phyloP scores from a whole-genome alignment of 2,797 vertebrate genomes.

The Oreonectes daqikongensis region DNA sequence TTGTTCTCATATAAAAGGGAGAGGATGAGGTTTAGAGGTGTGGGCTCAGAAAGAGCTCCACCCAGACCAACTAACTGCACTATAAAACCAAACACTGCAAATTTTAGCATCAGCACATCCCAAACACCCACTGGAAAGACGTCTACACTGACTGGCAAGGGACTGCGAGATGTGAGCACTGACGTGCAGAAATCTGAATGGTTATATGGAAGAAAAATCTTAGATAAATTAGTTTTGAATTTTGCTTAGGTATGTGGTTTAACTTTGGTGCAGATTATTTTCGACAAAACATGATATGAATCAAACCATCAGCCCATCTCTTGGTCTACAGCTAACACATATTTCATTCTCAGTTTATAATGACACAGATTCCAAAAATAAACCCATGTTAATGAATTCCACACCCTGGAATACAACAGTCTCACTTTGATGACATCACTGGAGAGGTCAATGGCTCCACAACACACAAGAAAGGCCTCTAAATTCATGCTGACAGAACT shows the following conservation, averaged over 20 bases:
- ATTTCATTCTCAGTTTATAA: conserved; percentile 10
- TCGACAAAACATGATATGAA: not conserved
- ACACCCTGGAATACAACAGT: conserved; percentile 35
- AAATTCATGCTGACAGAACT: not conserved
- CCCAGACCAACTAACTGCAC: conserved; percentile 40
- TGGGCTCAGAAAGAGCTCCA: conserved; percentile 49
- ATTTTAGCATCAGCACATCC: conserved; percentile 49
- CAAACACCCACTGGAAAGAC: conserved; percentile 14
- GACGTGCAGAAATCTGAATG: not conserved
- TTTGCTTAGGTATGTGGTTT: not conserved
- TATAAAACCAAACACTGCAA: conserved; percentile 58
- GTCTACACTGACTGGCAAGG: not conserved
- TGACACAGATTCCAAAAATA: conserved; percentile 29
- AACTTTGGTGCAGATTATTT: not conserved
- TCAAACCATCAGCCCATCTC: not conserved
- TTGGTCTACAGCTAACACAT: not conserved
- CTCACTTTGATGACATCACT: not conserved
- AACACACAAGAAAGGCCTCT: not conserved
- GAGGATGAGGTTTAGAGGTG: conserved; percentile 51
- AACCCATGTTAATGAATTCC: conserved; percentile 34
- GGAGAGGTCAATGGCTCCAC: not conserved
- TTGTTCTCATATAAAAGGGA: conserved; percentile 27
- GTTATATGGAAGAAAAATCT: not conserved
- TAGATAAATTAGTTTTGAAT: no score
- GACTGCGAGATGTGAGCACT: not conserved